A percentile compares a stretch with the other conserved stretches of the same genome.
These are phyloP conservation scores for Homarus americanus DNA, from an alignment of 1,140 invertebrate genomes.

Conservation along the genomic window DNA sequence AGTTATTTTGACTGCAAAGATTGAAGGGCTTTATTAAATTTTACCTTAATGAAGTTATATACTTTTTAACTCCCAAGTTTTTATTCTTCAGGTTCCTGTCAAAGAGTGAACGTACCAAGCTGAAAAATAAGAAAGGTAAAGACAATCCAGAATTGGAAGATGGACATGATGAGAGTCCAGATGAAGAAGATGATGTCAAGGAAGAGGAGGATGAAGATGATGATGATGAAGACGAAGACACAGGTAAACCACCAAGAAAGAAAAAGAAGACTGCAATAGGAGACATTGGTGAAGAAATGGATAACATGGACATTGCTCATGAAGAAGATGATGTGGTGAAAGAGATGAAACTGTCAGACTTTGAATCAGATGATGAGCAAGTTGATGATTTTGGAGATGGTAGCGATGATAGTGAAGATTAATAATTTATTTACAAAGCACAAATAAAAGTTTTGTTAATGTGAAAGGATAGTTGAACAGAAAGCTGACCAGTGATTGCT, in stretches of 20 bases:
- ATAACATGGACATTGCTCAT: not conserved
- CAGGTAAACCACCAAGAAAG: not conserved
- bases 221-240: not conserved
- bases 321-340: constrained; percentile 12
- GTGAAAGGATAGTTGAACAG: no score
- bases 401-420: not conserved
- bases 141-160: not conserved
- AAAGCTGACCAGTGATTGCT: no score
- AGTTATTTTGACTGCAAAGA: not conserved
- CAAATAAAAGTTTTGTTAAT: no score
- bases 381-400: constrained; percentile 4
- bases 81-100: constrained; percentile 16
- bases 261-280: not conserved
- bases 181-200: not conserved
- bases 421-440: no score
- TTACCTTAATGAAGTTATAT: not conserved
- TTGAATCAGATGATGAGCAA: not conserved
- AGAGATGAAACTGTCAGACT: not conserved
- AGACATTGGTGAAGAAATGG: not conserved
- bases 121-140: not conserved
- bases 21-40: not conserved
- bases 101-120: constrained; percentile 11
- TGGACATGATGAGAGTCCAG: not conserved
- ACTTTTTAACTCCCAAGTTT: no score
- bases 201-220: not conserved